A percentile compares a stretch with the other conserved stretches of the same genome.
Conservation (phyloP, 2,797 vertebrate genomes). For the Rhabdomys pumilio region DNA sequence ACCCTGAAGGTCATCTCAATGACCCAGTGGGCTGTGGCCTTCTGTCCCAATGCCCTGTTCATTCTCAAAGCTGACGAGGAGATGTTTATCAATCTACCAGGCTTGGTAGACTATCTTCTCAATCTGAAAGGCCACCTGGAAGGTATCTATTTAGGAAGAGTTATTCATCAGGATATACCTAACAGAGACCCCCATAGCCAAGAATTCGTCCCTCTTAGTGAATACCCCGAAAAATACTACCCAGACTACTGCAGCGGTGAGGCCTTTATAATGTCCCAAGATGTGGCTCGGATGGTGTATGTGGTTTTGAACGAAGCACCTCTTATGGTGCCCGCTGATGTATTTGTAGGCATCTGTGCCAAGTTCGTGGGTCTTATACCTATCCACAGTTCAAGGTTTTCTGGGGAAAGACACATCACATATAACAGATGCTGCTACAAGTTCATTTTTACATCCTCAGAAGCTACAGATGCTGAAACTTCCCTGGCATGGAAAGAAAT, state of each 20-base stretch:
- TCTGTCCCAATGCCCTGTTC: conserved; percentile 93
- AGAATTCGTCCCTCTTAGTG: conserved; percentile 88
- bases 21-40: conserved; percentile 93
- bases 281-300: conserved; percentile 94
- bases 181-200: conserved; percentile 90
- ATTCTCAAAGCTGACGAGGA: conserved; percentile 92
- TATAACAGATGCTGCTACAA: conserved; percentile 97
- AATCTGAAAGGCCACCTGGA: conserved; percentile 91
- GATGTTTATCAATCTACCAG: conserved; percentile 92
- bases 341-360: conserved; percentile 94
- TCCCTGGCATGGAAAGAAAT: conserved; percentile 92
- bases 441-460: conserved; percentile 94
- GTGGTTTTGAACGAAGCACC: conserved; percentile 90
- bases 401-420: conserved; percentile 92
- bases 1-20: conserved; percentile 90
- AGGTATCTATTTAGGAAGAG: conserved; percentile 93
- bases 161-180: conserved; percentile 91
- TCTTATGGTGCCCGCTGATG: conserved; percentile 88
- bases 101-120: conserved; percentile 92
- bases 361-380: conserved; percentile 91
- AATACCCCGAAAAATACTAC: conserved; percentile 91
- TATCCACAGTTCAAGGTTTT: conserved; percentile 94
- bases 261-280: conserved; percentile 93
- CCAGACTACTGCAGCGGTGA: conserved; percentile 94
- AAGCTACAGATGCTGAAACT: conserved; percentile 88